Base-by-base conservation (phyloP, 2,888 invertebrate genomes). In the Arrhopalites spinosus region DNA sequence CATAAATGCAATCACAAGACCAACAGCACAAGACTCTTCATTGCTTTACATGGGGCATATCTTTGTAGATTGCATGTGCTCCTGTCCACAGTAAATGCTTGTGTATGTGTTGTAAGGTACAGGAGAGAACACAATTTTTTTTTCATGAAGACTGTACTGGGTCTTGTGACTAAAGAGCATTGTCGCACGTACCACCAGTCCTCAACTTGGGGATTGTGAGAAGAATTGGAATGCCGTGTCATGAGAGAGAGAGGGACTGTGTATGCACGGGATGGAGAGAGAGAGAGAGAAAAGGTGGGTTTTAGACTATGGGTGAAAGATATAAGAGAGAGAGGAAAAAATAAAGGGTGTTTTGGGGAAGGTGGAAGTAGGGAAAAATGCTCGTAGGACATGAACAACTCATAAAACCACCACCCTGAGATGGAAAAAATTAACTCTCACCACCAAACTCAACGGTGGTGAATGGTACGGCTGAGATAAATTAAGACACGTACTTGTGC, bases 381-480 rank as follows among this genome's bases (percentile, higher is more conserved):
- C 78, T 78, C 75, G 70, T 75, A 71, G 67, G 75, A 73, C 78
- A 78, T 78, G 78, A 78, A 78, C 75, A 75, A 78, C 78, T 78
- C 78, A 78, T 78, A 78, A 78, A 78, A 78, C 73, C 75, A 70
- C 72, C 73, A 78, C 75, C 70, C 78, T 75, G 73, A 75, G 78
- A 78, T 78, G 78, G 75, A 78, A 78, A n/a, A 78, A 78, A 78
- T 78, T 78, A 78, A 78, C 76, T 78, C 78, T 71, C 74, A 78
- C 74, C 36, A 3, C 36, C 36, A 36, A 36, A 36, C 36, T 36
- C 5, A 77, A 75, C 73, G 78, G 78, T 77, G 75, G 77, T 78
- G 78, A 78, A 77, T 78, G 78, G 78, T 78, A 78, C 78, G 45
- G 75, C 64, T 70, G 53, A 78, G 75, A 78, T 78, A 75, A 77